Conservation (phyloP, 2,113 vertebrate species). For the Camelus dromedarius region DNA sequence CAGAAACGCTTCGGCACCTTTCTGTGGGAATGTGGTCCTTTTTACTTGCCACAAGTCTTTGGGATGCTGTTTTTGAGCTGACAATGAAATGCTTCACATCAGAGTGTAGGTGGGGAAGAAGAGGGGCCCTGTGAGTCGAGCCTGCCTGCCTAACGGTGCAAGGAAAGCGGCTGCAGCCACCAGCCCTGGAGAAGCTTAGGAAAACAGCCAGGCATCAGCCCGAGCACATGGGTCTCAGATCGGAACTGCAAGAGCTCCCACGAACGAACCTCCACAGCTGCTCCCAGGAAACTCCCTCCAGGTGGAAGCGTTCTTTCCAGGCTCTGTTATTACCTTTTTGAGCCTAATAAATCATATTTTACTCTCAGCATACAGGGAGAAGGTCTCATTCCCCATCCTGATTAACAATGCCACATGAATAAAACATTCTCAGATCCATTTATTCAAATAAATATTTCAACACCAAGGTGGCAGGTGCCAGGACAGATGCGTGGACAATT, state of each 20-base stretch:
- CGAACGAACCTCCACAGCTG: not conserved
- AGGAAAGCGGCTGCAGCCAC: not conserved
- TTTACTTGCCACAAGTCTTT: not conserved
- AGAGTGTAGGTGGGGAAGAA: not conserved
- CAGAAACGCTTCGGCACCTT: not conserved
- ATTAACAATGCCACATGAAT: slow-evolving; percentile 50
- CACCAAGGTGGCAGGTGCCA: slow-evolving; percentile 16
- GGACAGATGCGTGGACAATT: not conserved
- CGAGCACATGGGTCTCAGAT: accelerated
- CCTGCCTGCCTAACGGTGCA: no score
- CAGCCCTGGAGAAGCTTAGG: not conserved
- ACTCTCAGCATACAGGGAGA: not conserved
- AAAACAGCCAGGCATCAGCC: no score
- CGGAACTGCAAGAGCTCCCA: not conserved
- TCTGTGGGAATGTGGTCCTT: not conserved
- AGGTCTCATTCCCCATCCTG: not conserved
- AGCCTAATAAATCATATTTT: not conserved
- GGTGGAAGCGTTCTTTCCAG: not conserved
- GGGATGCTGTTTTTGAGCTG: not conserved
- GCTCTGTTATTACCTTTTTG: not conserved
- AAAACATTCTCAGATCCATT: slow-evolving; percentile 50
- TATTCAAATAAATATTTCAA: slow-evolving; percentile 64
- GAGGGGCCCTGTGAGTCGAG: not conserved
- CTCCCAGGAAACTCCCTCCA: not conserved
- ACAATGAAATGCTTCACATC: not conserved